Conservation (phyloP, 1,140 invertebrate genomes). For the Drosophila obscura region DNA sequence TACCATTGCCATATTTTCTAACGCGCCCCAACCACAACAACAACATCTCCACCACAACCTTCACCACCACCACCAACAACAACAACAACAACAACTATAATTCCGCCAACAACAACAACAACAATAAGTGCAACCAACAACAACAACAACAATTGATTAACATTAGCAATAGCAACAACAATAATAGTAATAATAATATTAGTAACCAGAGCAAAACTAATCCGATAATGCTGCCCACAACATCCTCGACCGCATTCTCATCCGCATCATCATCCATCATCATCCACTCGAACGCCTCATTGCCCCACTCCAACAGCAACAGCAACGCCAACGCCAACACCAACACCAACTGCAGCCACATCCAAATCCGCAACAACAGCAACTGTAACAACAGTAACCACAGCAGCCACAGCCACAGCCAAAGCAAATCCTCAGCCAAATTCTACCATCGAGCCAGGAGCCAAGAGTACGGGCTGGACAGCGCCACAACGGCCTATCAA, state of each 20-base stretch:
- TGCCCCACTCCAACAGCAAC: slow-evolving; percentile 22
- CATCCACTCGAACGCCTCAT: slow-evolving; percentile 37
- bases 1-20: slow-evolving; percentile 67
- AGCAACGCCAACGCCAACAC: slow-evolving; percentile 29
- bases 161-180: slow-evolving; percentile 28
- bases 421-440: slow-evolving; percentile 20
- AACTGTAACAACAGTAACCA: slow-evolving; percentile 29
- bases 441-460: slow-evolving; percentile 65
- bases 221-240: slow-evolving; percentile 11
- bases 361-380: slow-evolving; percentile 13
- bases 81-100: slow-evolving; percentile 27
- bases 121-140: not conserved
- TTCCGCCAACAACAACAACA: not conserved
- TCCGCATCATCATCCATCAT: not conserved
- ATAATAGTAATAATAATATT: slow-evolving; percentile 29
- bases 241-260: too few relatives aligned
- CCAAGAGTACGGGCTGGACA: slow-evolving; percentile 61
- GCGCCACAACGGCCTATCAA: slow-evolving; percentile 16
- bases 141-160: slow-evolving; percentile 32
- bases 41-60: slow-evolving; percentile 29
- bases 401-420: slow-evolving; percentile 26
- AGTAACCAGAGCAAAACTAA: slow-evolving; percentile 55
- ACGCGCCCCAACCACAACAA: slow-evolving; percentile 54
- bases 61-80: slow-evolving; percentile 16
- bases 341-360: slow-evolving; percentile 27